Conservation (phyloP, 2,113 vertebrate species). For the Leptobrachium ailaonicum region DNA sequence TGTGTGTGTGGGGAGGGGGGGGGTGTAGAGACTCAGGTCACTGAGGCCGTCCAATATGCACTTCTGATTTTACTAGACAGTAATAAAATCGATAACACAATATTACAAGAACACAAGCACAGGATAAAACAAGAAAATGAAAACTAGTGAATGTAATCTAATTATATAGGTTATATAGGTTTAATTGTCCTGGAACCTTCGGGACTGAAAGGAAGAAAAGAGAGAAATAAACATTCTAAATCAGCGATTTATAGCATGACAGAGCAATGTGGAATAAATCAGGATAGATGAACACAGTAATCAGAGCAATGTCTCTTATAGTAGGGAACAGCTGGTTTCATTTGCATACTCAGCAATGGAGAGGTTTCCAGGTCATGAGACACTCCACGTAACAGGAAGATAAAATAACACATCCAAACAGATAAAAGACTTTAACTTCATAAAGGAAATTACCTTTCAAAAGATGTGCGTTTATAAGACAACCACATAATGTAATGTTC, state of each 20-base stretch:
- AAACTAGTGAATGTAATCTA: too few species aligned
- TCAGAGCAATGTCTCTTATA: background rate
- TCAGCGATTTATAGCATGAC: background rate
- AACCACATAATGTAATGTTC: too few species aligned
- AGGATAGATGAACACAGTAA: background rate
- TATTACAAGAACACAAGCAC: too few species aligned
- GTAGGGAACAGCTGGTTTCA: background rate
- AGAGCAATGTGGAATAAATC: background rate
- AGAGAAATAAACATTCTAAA: background rate
- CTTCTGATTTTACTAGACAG: too few species aligned
- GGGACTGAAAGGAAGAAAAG: background rate
- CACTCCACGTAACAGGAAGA: background rate
- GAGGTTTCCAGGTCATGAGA: background rate
- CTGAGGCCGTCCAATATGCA: too few species aligned
- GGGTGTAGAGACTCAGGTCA: too few species aligned
- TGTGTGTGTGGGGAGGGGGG: too few species aligned
- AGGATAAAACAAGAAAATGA: too few species aligned
- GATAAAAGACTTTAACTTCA: background rate
- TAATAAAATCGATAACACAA: too few species aligned
- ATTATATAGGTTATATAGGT: too few species aligned
- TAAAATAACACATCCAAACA: background rate
- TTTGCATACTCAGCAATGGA: background rate
- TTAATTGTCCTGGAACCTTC: background rate
- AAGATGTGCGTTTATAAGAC: too few species aligned
- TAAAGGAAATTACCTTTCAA: too few species aligned